These are phyloP conservation scores for Idaea dimidiata DNA, from an alignment of 2,888 invertebrate species.

Conservation along the genomic window DNA sequence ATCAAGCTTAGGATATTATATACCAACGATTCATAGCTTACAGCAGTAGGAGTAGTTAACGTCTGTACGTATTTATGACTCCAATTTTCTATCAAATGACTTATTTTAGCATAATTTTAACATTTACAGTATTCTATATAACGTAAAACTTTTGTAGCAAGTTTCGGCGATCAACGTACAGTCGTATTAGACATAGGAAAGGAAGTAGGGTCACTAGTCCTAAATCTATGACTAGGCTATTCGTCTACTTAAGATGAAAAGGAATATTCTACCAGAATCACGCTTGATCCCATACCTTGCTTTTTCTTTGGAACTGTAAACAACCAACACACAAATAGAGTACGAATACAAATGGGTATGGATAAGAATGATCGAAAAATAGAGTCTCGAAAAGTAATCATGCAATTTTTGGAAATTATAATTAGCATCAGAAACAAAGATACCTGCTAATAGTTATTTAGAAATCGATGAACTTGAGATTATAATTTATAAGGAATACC, in stretches of 20 bases:
- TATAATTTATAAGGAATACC: slow-evolving; percentile 4
- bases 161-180: slow-evolving; percentile 37
- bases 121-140: slow-evolving; percentile 1
- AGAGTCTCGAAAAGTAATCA: slow-evolving; percentile 43
- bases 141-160: not conserved
- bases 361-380: slow-evolving; percentile 42
- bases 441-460: slow-evolving; percentile 1
- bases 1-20: slow-evolving; percentile 36
- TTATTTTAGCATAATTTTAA: not conserved
- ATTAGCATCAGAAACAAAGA: slow-evolving; percentile 17
- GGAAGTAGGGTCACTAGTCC: slow-evolving; percentile 53
- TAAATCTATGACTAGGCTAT: slow-evolving; percentile 74
- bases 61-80: slow-evolving; percentile 37
- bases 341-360: slow-evolving; percentile 68
- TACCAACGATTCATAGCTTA: slow-evolving; percentile 39
- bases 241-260: slow-evolving; percentile 76
- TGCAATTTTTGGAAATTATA: slow-evolving; percentile 60
- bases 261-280: slow-evolving; percentile 81
- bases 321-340: slow-evolving; percentile 83
- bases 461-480: slow-evolving; percentile 13
- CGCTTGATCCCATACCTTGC: slow-evolving; percentile 82
- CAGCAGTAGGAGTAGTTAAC: slow-evolving; percentile 32
- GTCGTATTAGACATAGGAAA: slow-evolving; percentile 33
- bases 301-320: slow-evolving; percentile 92
- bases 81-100: slow-evolving; percentile 3